These are phyloP conservation scores for Rutilus rutilus DNA, from an alignment of 2,113 vertebrate species.

Conservation along the genomic window DNA sequence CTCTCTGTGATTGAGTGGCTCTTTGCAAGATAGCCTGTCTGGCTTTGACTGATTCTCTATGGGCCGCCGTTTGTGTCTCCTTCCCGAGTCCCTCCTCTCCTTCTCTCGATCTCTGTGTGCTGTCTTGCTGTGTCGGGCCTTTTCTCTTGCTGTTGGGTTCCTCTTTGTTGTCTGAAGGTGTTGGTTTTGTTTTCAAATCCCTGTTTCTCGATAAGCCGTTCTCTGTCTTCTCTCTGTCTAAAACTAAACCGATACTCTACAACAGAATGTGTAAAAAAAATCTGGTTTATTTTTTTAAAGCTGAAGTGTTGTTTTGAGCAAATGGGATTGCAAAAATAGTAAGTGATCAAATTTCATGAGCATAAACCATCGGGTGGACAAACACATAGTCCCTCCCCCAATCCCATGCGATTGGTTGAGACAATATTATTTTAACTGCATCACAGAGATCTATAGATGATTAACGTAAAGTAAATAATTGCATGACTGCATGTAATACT, in stretches of 20 bases:
- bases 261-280: not conserved
- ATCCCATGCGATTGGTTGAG: not conserved
- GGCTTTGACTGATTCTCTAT: constrained; percentile 45
- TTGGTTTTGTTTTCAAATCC: constrained; percentile 55
- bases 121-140: constrained; percentile 54
- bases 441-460: not conserved
- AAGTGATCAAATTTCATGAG: not conserved
- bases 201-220: constrained; percentile 48
- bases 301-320: not conserved
- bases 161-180: constrained; percentile 52
- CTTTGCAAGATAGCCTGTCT: constrained; percentile 55
- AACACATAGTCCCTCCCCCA: not conserved
- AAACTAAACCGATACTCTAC: not conserved
- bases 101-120: constrained; percentile 35
- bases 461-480: not conserved
- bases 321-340: not conserved
- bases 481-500: not conserved
- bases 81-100: not conserved
- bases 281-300: not conserved
- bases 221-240: constrained; percentile 45
- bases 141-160: constrained; percentile 50
- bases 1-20: constrained; percentile 52
- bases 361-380: not conserved
- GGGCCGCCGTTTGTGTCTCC: constrained; percentile 47
- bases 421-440: not conserved